Evolutionary conservation across 2,113 vertebrate species (phyloP).

Genomic region (Syngnathus floridae): DNA sequence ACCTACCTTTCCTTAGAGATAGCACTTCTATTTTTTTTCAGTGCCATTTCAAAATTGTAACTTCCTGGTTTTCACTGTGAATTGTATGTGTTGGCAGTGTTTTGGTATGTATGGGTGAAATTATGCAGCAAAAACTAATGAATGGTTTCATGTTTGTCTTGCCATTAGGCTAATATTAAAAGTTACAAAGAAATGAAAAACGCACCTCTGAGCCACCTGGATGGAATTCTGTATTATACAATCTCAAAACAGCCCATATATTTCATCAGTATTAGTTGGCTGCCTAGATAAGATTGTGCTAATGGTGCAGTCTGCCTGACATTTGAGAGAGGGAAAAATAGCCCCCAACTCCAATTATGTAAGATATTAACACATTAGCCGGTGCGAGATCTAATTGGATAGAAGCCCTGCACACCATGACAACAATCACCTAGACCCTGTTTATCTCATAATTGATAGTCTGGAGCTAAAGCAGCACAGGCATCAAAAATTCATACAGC

Average conservation of each 20-base stretch:
- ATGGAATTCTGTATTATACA: slow-evolving; percentile 49
- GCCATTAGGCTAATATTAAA: slow-evolving; percentile 16
- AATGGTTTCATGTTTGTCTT: slow-evolving; percentile 28
- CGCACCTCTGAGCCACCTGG: slow-evolving; percentile 32
- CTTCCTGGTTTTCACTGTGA: too few relatives aligned
- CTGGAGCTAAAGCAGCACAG: slow-evolving; percentile 59
- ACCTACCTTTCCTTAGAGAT: not conserved
- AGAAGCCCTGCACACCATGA: slow-evolving; percentile 65
- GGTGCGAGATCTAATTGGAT: slow-evolving; percentile 66
- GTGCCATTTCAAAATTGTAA: not conserved
- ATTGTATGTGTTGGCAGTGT: not conserved
- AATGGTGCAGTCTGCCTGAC: slow-evolving; percentile 56
- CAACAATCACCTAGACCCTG: slow-evolving; percentile 70
- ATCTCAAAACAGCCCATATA: slow-evolving; percentile 37
- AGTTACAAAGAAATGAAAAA: slow-evolving; percentile 39
- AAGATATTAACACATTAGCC: slow-evolving; percentile 70
- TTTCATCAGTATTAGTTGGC: slow-evolving; percentile 50
- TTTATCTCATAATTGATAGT: slow-evolving; percentile 72
- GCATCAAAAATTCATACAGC: slow-evolving; percentile 66
- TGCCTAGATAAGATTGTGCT: slow-evolving; percentile 51
- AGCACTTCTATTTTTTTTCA: not conserved
- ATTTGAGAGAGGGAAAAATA: slow-evolving; percentile 61
- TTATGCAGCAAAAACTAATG: not conserved
- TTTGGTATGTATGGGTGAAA: not conserved
- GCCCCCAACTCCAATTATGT: slow-evolving; percentile 69